A percentile compares a stretch with the other conserved stretches of the same genome.
Conservation (phyloP, 2,113 vertebrate species). For the Sminthopsis crassicaudata region DNA sequence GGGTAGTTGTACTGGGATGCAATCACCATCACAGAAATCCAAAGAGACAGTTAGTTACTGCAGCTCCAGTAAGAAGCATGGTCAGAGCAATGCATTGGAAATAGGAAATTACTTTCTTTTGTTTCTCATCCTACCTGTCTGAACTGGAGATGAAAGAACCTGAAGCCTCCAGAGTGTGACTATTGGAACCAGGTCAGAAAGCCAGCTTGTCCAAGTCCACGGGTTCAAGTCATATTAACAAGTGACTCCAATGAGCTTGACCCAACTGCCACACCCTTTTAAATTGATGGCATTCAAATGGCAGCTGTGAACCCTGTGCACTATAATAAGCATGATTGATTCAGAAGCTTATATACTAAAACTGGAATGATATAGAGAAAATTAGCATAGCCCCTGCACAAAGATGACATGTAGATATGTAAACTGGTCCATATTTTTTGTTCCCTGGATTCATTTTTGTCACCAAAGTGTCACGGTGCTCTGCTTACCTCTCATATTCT, state of each 20-base stretch:
- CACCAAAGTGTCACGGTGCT: neutral
- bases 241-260: neutral
- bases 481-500: neutral
- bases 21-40: neutral
- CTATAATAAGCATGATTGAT: neutral
- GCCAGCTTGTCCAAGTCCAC: neutral
- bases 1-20: neutral
- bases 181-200: neutral
- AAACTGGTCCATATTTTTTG: neutral
- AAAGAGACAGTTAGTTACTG: neutral
- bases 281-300: neutral
- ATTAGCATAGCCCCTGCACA: neutral
- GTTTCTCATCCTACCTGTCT: neutral
- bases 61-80: neutral
- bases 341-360: neutral
- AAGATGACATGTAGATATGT: neutral
- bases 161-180: neutral
- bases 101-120: neutral
- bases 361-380: neutral
- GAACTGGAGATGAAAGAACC: neutral
- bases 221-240: neutral
- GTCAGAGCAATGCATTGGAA: neutral
- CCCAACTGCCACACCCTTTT: neutral
- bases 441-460: neutral
- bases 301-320: too few species aligned